Percentiles rank a stretch among this genome's conserved stretches.
These are phyloP conservation scores for Acanthoscelides obtectus DNA, from an alignment of 2,888 invertebrate genomes.

Conservation along the genomic window DNA sequence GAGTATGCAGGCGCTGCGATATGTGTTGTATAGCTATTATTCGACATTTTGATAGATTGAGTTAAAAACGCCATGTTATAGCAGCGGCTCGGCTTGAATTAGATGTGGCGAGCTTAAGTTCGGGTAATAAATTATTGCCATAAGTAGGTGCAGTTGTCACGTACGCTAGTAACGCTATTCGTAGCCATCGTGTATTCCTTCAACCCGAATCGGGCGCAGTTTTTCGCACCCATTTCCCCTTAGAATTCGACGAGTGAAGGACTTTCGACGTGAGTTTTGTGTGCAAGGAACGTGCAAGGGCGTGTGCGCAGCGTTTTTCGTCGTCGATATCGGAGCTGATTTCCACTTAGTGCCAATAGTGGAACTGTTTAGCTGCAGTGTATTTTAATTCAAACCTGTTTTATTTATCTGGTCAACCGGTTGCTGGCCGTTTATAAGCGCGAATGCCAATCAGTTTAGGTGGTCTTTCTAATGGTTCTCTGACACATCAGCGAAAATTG, in stretches of 20 bases:
- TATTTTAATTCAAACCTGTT: constrained; percentile 29
- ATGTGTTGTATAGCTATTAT: neutral
- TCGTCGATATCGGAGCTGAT: constrained; percentile 30
- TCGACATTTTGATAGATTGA: no score
- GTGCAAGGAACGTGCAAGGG: constrained; percentile 37
- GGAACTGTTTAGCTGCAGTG: constrained; percentile 31
- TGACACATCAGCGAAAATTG: no score
- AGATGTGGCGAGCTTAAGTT: no score
- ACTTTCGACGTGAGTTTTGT: constrained; percentile 33
- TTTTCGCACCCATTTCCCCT: neutral
- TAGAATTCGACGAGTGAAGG: constrained; percentile 7
- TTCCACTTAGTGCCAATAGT: constrained; percentile 41
- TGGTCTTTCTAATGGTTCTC: neutral
- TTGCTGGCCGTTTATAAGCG: constrained; percentile 7
- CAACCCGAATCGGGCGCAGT: neutral
- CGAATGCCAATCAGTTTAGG: neutral
- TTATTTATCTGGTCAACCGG: constrained; percentile 17
- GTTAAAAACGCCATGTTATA: no score
- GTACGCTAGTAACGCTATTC: neutral
- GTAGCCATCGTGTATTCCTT: neutral
- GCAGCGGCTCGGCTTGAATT: no score
- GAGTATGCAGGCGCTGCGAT: neutral
- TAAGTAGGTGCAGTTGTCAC: no score
- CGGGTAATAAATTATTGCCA: no score
- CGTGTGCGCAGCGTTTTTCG: constrained; percentile 37